Base-by-base conservation (phyloP, 1,140 invertebrate genomes). In the Yoshiicerus persimilis region DNA sequence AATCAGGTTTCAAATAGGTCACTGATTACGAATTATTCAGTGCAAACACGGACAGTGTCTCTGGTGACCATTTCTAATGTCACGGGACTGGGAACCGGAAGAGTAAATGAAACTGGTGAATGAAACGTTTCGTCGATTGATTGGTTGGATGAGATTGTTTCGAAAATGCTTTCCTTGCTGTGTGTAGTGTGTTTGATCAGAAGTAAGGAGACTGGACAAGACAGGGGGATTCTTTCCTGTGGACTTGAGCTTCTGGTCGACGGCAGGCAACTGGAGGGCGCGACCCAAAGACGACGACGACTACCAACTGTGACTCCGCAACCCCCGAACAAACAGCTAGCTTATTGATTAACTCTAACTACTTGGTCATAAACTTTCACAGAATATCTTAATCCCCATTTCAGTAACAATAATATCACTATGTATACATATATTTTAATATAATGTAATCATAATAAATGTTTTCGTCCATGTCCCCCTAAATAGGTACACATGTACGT, bases 401-500 rank as follows among this genome's bases (percentile, higher is more conserved):
- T 87, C 85, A 87, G 80, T 84, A 89, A 86, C 85, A 89, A 87
- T 87, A 89, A 89, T 89, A 89, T 89, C 88, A 89, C 88, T 89
- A 89, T 86, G 56, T 89, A n/a, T n/a, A 84, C 56, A 77, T 39
- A 83, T 86, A 87, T 56, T 88, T 84, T 86, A 66, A 62, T 84
- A 62, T 83, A 83, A 56, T 84, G 34, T 84, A 84, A 56, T 27
- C 77, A 83, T 66, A 88, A 86, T 38, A 64, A 23, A 86, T 83
- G 75, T 80, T 36, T 66, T 38, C 32, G 30, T 36, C 75, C 32
- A 38, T 36, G 75, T 36, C 75, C 75, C 38, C 36, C 75, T n/a
- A 38, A 75, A 70, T 25, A 70, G 30, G 30, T 38, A n/a, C 75
- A 32, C n/a, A 80, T 20, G 13, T 36, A 27, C 75, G 30, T 77